Evolutionary conservation across 2,113 vertebrate species (phyloP).

Genomic region (Nothobranchius furzeri): DNA sequence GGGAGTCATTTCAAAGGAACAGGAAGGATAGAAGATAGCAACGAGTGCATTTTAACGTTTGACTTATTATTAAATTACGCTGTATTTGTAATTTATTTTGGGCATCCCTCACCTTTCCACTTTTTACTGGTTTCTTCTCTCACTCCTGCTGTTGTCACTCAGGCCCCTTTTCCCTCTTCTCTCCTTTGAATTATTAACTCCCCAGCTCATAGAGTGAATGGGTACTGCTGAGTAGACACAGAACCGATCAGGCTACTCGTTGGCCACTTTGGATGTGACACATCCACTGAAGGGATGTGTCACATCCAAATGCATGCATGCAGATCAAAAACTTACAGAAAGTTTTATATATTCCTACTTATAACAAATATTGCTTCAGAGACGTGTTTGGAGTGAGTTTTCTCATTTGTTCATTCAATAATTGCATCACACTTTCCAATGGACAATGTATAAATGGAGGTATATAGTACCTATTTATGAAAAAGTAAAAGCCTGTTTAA

Average conservation of each 20-base stretch:
- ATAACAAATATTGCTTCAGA: no score
- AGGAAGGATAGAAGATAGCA: constrained; percentile 21
- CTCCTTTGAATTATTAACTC: constrained; percentile 82
- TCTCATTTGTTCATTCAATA: no score
- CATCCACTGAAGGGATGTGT: constrained; percentile 29
- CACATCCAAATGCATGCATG: not conserved
- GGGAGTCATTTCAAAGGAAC: constrained; percentile 52
- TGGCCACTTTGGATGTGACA: constrained; percentile 59
- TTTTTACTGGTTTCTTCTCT: constrained; percentile 12
- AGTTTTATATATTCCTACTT: no score
- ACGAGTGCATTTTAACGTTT: not conserved
- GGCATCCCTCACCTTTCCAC: constrained; percentile 3
- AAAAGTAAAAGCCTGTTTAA: no score
- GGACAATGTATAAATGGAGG: no score
- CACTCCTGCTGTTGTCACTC: constrained; percentile 46
- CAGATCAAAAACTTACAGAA: no score
- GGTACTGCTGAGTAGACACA: constrained; percentile 78
- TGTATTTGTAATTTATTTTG: not conserved
- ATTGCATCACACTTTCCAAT: no score
- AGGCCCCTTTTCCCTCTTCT: constrained; percentile 53
- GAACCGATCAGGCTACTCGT: constrained; percentile 74
- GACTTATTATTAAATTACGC: not conserved
- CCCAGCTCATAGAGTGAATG: constrained; percentile 72
- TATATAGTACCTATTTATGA: no score
- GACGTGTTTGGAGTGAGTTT: no score